Evolutionary conservation across 2,797 vertebrate species (phyloP).

Genomic region (Pagetopsis macropterus): DNA sequence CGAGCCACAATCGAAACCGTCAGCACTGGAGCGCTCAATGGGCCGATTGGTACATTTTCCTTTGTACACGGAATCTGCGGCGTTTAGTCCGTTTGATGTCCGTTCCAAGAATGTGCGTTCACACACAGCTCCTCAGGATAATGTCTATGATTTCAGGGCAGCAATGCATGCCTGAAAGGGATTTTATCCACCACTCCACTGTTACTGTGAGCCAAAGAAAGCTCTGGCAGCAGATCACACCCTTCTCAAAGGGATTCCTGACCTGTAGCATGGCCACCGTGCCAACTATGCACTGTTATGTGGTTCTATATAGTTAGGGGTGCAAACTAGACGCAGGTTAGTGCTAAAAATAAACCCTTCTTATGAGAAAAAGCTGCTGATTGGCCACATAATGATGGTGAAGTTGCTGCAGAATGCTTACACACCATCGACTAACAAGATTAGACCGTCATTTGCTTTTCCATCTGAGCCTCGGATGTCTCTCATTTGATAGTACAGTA

Average conservation of each 20-base stretch:
- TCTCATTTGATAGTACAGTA: constrained; percentile 40
- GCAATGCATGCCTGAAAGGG: no score
- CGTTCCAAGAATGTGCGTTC: no score
- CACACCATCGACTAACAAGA: constrained; percentile 38
- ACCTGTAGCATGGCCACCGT: background rate
- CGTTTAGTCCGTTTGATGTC: no score
- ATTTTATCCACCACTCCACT: no score
- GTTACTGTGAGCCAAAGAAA: background rate
- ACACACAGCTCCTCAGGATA: no score
- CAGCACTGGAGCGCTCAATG: no score
- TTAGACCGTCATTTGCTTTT: constrained; percentile 33
- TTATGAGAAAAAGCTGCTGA: constrained; percentile 9
- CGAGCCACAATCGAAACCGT: no score
- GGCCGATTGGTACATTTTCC: no score
- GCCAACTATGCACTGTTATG: no score
- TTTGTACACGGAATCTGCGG: no score
- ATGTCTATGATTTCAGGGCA: no score
- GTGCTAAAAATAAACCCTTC: background rate
- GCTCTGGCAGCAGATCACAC: background rate
- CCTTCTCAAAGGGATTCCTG: background rate
- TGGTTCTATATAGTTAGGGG: no score
- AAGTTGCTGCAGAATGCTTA: constrained; percentile 7
- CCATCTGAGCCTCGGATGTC: constrained; percentile 34
- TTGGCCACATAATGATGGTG: constrained; percentile 6
- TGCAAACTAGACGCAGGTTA: background rate